These are phyloP conservation scores for Diorhabda sublineata DNA, from an alignment of 1,140 invertebrate genomes.

Conservation along the genomic window DNA sequence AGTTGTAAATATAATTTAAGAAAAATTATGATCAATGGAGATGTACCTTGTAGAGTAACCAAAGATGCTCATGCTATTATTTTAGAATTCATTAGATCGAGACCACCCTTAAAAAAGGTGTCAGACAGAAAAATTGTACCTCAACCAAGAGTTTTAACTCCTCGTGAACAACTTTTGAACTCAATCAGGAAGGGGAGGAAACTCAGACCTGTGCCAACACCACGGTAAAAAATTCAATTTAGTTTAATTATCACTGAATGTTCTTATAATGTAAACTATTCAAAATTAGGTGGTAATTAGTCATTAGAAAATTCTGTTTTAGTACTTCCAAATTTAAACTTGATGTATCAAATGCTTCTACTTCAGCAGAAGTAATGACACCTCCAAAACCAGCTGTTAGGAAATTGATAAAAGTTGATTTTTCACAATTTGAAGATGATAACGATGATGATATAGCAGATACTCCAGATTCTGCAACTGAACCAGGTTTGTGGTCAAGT, in stretches of 20 bases:
- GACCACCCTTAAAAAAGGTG: slow-evolving; percentile 90
- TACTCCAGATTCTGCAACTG: slow-evolving; percentile 39
- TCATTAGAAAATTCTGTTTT: background rate
- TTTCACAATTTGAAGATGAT: slow-evolving; percentile 55
- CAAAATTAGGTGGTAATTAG: too few species aligned
- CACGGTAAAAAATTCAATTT: slow-evolving; percentile 23
- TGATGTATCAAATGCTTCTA: slow-evolving; percentile 18
- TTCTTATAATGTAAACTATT: too few species aligned
- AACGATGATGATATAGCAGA: slow-evolving; percentile 48
- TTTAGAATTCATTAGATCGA: slow-evolving; percentile 91
- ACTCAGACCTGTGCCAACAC: slow-evolving; percentile 55
- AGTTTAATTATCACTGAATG: too few species aligned
- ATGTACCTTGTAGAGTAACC: slow-evolving; percentile 77
- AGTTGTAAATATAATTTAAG: slow-evolving; percentile 78
- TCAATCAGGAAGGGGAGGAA: slow-evolving; percentile 79
- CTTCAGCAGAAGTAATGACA: background rate
- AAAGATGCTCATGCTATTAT: slow-evolving; percentile 94
- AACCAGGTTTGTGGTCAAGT: slow-evolving; percentile 40
- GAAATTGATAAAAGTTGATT: slow-evolving; percentile 66
- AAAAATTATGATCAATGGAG: slow-evolving; percentile 77
- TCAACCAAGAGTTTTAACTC: slow-evolving; percentile 63
- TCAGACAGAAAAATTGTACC: slow-evolving; percentile 80
- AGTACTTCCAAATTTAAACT: slow-evolving; percentile 3
- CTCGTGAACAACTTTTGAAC: slow-evolving; percentile 81
- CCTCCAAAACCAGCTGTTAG: slow-evolving; percentile 36